Conservation (phyloP, 2,113 vertebrate genomes). For the Ornithorhynchus anatinus region DNA sequence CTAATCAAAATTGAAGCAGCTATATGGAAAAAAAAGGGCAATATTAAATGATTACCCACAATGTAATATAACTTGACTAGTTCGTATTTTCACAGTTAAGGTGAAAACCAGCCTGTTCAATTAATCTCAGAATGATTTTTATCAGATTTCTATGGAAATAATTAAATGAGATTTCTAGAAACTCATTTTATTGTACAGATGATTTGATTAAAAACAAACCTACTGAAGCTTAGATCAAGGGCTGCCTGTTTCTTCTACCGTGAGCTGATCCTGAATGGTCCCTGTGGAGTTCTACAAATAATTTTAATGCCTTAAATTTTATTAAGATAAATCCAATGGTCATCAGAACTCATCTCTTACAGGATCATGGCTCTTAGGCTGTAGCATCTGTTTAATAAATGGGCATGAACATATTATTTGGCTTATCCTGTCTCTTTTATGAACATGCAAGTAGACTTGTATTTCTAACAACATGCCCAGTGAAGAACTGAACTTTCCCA, state of each 20-base stretch:
- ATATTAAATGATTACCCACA: background rate
- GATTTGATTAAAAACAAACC: conserved; percentile 19
- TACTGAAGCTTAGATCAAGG: background rate
- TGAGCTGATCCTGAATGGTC: conserved; percentile 39
- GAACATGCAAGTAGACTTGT: conserved; percentile 9
- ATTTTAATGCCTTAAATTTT: conserved; percentile 22
- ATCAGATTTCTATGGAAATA: background rate
- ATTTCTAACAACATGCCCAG: conserved; percentile 15
- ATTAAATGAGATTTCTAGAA: background rate
- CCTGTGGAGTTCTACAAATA: conserved; percentile 10
- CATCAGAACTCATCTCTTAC: background rate
- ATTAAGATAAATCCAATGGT: background rate
- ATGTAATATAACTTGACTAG: background rate
- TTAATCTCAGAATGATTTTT: conserved; percentile 15
- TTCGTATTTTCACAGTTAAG: conserved; percentile 11
- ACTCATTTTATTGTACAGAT: conserved; percentile 4
- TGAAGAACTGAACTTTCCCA: conserved; percentile 27
- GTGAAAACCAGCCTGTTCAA: conserved; percentile 14
- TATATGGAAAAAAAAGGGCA: background rate
- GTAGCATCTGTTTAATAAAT: background rate
- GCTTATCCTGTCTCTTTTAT: background rate
- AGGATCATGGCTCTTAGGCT: background rate
- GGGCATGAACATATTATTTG: background rate
- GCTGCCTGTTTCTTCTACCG: background rate
- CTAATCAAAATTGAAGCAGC: background rate